phyloP scores from a whole-genome alignment of 2,797 vertebrate genomes.

The Anomalospiza imberbis region DNA sequence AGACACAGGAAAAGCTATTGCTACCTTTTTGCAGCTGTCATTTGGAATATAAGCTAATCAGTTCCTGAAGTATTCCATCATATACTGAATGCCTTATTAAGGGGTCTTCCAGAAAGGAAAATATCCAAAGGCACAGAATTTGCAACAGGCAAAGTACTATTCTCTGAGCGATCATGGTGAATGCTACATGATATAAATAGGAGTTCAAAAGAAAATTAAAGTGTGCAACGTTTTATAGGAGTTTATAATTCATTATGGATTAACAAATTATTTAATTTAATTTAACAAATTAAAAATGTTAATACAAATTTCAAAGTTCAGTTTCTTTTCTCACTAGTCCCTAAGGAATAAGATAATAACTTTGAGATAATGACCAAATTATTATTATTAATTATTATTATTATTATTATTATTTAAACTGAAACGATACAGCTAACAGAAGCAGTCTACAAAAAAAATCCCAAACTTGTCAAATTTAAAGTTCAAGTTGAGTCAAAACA shows the following conservation, averaged over 20 bases:
- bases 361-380: not conserved
- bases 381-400: not conserved
- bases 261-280: too few relatives aligned
- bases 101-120: not conserved
- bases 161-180: not conserved
- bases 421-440: not conserved
- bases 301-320: not conserved
- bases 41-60: not conserved
- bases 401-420: not conserved
- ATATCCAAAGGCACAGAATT: not conserved
- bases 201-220: not conserved
- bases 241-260: not conserved
- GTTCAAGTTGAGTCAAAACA: not conserved
- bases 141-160: not conserved
- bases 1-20: not conserved
- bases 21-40: not conserved
- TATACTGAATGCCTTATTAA: not conserved
- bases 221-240: not conserved
- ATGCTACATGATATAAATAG: not conserved
- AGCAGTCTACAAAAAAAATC: not conserved
- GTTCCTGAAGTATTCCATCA: not conserved
- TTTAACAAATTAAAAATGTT: not conserved
- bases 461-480: not conserved
- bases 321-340: not conserved
- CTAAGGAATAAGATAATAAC: not conserved